Conservation (phyloP, 2,888 invertebrate species). For the Himalopsyche anomala region DNA sequence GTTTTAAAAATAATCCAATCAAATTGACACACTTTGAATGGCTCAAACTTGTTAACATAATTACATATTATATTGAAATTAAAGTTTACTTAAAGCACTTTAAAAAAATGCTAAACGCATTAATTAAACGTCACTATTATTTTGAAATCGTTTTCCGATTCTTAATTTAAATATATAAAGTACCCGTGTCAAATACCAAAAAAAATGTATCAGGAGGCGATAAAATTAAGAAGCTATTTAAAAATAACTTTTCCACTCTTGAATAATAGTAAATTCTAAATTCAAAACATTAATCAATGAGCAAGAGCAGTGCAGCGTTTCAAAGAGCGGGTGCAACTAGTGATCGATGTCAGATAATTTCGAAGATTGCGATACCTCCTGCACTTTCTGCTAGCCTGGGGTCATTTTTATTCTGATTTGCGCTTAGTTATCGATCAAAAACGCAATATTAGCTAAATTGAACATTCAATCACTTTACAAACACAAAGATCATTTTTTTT, state of each 20-base stretch:
- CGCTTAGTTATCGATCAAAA: background rate
- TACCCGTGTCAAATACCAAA: no score
- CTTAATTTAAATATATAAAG: no score
- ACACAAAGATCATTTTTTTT: no score
- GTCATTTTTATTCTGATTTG: background rate
- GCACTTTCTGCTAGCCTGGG: conserved; percentile 62
- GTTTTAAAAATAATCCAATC: no score
- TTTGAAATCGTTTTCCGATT: no score
- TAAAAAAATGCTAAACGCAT: no score
- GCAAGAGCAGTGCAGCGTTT: background rate
- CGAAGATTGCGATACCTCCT: conserved; percentile 66
- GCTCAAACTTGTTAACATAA: no score
- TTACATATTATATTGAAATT: no score
- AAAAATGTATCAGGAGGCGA: background rate
- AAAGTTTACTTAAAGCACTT: no score
- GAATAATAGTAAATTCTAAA: background rate
- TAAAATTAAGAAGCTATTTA: background rate
- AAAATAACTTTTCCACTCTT: background rate
- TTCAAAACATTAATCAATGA: conserved; percentile 5
- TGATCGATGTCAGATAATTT: conserved; percentile 61
- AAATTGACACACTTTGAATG: no score
- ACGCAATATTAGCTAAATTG: conserved; percentile 27
- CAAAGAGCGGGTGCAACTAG: conserved; percentile 46
- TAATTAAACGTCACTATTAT: no score
- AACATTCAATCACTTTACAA: no score